Evolutionary conservation across 2,888 invertebrate genomes (phyloP), one percentile per base, ranked within the genome.

Genomic region (Agrilus cyanescens): DNA sequence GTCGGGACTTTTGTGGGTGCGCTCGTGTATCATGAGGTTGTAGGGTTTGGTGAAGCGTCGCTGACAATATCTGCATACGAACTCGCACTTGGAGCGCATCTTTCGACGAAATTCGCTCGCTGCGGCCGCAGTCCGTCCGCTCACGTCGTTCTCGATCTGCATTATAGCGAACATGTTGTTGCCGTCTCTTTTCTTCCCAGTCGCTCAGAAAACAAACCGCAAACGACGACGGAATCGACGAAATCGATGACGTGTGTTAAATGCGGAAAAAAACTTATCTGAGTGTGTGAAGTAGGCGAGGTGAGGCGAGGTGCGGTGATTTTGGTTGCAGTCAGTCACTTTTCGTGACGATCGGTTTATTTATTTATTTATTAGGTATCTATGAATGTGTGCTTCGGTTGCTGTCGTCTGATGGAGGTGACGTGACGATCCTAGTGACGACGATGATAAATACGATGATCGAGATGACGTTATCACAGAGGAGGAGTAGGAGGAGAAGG

Each of bases 1-100:
- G 73, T 96, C 95, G 50, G 85, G 85, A 67, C 94, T 91, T 69
- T 93, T 93, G 76, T 97, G 96, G 59, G 94, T 95, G 68, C 95
- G 79, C 70, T 96, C 96, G 76, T 97, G 96, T 61, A 97, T 96
- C 79, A 96, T 83, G 67, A 97, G 78, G 73, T 97, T 97, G 76
- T 97, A 97, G 55, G 90, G 87, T 74, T 97, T 97, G 64, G 93
- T 95, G 76, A 97, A 97, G 68, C 94, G 82, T 63, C 96, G 80
- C 69, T 88, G 88, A 75, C 96, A 97, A 74, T 87, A 96, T 71
- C 90, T 90, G 81, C 96, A 97, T 67, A 96, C 90, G 72, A 91
- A 96, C 73, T 96, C 94, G 75, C 94, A 94, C 76, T 94, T 93
- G 62, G 86, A 81, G 66, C 88, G 78, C 82, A 85, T 84, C 73